phyloP scores from a whole-genome alignment of 2,888 invertebrate genomes.

The Apoderus coryli region DNA sequence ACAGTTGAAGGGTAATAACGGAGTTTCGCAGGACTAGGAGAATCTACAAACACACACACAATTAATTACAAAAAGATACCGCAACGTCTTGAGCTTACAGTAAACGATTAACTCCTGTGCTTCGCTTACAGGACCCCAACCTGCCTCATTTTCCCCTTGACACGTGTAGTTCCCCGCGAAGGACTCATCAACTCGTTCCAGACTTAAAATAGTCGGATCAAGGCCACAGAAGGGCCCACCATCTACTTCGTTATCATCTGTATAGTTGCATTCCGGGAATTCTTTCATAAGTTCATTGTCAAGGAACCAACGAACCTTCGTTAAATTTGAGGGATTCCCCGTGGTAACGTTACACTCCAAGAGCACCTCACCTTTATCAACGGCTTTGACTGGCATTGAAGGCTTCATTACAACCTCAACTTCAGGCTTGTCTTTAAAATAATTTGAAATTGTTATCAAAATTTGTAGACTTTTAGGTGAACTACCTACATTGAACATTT shows the following conservation, averaged over 20 bases:
- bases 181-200: slow-evolving; percentile 72
- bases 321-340: slow-evolving; percentile 62
- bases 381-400: slow-evolving; percentile 60
- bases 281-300: slow-evolving; percentile 73
- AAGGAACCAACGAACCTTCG: slow-evolving; percentile 66
- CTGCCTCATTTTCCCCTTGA: slow-evolving; percentile 75
- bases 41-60: slow-evolving; percentile 40
- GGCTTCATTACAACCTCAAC: slow-evolving; percentile 67
- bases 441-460: slow-evolving; percentile 6
- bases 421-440: slow-evolving; percentile 55
- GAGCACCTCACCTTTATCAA: slow-evolving; percentile 65
- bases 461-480: no score
- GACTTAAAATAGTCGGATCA: slow-evolving; percentile 70
- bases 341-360: slow-evolving; percentile 63
- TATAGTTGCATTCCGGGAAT: slow-evolving; percentile 63
- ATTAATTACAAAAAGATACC: slow-evolving; percentile 6
- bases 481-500: slow-evolving; percentile 62
- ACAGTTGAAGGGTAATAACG: slow-evolving; percentile 60
- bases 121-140: slow-evolving; percentile 71
- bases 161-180: slow-evolving; percentile 93
- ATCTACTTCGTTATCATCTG: slow-evolving; percentile 30
- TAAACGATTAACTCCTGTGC: slow-evolving; percentile 67
- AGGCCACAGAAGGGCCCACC: slow-evolving; percentile 63
- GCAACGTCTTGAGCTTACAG: slow-evolving; percentile 42
- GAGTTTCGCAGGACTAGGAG: slow-evolving; percentile 70